Evolutionary conservation across 2,888 invertebrate species (phyloP).

Genomic region (Frankliniella intonsa): DNA sequence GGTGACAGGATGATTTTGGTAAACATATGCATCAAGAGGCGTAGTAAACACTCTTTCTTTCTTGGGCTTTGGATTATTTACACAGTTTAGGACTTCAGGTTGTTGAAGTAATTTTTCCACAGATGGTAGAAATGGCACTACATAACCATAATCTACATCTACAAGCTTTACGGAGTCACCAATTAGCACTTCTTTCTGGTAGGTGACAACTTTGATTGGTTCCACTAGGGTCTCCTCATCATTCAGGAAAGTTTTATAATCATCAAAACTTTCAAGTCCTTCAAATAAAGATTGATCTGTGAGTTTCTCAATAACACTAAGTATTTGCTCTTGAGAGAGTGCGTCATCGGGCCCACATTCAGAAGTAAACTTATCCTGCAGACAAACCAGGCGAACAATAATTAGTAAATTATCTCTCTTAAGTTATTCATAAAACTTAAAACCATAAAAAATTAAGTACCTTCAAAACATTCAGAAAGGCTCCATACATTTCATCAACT

Average conservation of each 20-base stretch:
- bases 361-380: neutral
- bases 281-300: neutral
- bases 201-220: neutral
- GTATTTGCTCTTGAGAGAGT: neutral
- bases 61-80: neutral
- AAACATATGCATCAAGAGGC: neutral
- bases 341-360: neutral
- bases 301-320: neutral
- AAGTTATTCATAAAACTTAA: neutral
- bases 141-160: neutral
- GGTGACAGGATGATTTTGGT: neutral
- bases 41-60: neutral
- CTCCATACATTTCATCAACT: neutral
- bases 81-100: neutral
- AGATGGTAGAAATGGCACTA: neutral
- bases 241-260: neutral
- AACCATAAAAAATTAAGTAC: neutral
- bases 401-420: neutral
- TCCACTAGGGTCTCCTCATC: neutral
- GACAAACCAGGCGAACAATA: neutral
- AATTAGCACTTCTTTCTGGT: neutral
- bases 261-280: neutral
- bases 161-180: neutral
- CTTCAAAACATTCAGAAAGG: neutral
- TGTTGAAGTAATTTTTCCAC: neutral